A percentile compares a stretch with the other conserved stretches of the same genome.
These are phyloP conservation scores for Morinoia aosen DNA, from an alignment of 2,888 invertebrate genomes.

Conservation along the genomic window DNA sequence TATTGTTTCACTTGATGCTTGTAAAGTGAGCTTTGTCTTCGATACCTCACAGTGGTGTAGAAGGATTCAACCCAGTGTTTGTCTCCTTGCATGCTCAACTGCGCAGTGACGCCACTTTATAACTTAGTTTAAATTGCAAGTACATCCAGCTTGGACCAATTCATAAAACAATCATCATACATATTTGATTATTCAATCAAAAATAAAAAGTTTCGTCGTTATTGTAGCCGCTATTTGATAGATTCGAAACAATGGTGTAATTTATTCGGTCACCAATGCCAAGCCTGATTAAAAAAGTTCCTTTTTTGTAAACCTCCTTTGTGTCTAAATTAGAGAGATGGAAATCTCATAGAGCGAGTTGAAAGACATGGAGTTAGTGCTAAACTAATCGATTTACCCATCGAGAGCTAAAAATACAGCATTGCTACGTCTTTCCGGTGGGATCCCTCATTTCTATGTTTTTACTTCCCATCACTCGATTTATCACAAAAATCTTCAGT, in stretches of 20 bases:
- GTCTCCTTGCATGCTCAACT: neutral
- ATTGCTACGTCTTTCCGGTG: neutral
- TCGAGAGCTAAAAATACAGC: neutral
- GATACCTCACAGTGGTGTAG: neutral
- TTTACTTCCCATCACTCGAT: neutral
- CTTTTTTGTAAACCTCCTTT: neutral
- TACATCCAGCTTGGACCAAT: too few species aligned
- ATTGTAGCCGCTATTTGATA: neutral
- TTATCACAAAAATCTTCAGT: neutral
- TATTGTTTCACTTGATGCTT: too few species aligned
- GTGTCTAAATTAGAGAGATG: neutral
- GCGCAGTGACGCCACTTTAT: neutral
- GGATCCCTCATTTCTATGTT: neutral
- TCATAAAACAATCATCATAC: too few species aligned
- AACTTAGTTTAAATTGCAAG: too few species aligned
- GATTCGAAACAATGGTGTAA: neutral
- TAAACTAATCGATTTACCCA: neutral
- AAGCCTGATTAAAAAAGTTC: neutral
- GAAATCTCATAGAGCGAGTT: neutral
- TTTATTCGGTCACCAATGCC: neutral
- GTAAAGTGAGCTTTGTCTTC: too few species aligned
- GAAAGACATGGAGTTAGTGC: neutral
- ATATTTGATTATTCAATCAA: too few species aligned
- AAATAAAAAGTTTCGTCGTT: neutral
- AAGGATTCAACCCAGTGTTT: neutral